phyloP scores from a whole-genome alignment of 2,113 vertebrate species.

The Gavialis gangeticus region DNA sequence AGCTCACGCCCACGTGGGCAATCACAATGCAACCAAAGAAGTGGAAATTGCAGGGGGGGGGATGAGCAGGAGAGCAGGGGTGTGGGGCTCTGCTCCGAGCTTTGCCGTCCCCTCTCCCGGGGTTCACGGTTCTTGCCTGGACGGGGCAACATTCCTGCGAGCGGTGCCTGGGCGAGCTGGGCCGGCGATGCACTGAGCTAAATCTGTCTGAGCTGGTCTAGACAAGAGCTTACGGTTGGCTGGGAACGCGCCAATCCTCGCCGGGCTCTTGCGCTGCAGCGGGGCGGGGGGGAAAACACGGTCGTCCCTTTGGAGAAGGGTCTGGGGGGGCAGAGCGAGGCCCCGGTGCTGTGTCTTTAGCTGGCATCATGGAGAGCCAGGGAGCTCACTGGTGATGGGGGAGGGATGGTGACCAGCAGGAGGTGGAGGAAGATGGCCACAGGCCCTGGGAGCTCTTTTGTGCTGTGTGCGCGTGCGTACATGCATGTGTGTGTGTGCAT shows the following conservation, averaged over 20 bases:
- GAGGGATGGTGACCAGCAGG: neutral
- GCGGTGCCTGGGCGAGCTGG: too few relatives aligned
- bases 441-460: neutral
- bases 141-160: neutral
- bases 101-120: neutral
- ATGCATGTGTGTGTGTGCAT: too few relatives aligned
- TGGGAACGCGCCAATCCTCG: neutral
- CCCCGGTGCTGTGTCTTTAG: neutral
- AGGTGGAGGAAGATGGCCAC: neutral
- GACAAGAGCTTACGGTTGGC: neutral
- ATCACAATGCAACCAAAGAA: too few relatives aligned
- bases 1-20: too few relatives aligned
- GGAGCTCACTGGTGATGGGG: neutral
- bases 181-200: conserved; percentile 18
- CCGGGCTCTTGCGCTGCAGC: accelerated
- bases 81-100: neutral
- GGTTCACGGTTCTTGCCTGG: neutral
- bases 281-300: neutral
- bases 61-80: neutral
- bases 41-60: too few relatives aligned
- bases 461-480: neutral
- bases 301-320: neutral
- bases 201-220: conserved; percentile 21
- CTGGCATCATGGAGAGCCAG: neutral
- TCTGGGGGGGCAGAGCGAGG: neutral